Evolutionary conservation across 2,797 vertebrate species (phyloP), one percentile per base, ranked within the genome.

Genomic region (Ptychobarbus kaznakovi): DNA sequence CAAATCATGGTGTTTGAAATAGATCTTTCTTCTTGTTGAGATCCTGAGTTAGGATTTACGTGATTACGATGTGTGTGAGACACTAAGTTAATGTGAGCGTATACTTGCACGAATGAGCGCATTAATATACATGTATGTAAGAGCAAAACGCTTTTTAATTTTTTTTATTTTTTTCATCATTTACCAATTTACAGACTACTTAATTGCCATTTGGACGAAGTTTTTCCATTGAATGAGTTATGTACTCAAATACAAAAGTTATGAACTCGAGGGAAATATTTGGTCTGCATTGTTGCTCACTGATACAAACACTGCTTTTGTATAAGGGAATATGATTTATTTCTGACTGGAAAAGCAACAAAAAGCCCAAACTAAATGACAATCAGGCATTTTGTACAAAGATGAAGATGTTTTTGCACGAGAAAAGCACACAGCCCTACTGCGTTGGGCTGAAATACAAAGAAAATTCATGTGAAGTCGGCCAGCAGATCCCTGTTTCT

Each of bases 341-440:
- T 63, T 20, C 4, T 11, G 18, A 74, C 16, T 73, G 58, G 44
- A 65, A 51, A 76, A 51, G 49, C 63, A 78, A 69, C 46, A 35
- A 78, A 68, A 68, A 69, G 35, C 35, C 74, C 73, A 32, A 56
- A 84, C 35, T 58, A n/a, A 84, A 58, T 44, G 82, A 78, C 74
- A 84, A 84, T 84, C 82, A 58, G 82, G 46, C 22, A 28, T 83
- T 75, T 82, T 3, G 11, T 20, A 49, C 25, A 49, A 83, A 76
- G 68, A 68, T n/a, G 28, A 44, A 46, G 28, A 38, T 28, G 7
- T 49, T 76, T 40, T 51, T 51, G 81, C 81, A 74, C 20, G 12
- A n/a, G 42, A 51, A 49, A 65, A 65, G 20, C 53, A 61, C 70
- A 46, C 16, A 20, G 53, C 3, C n/a, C 11, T 49, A 10, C 65